These are phyloP conservation scores for Unio delphinus DNA, from an alignment of 2,888 invertebrate genomes.

Conservation along the genomic window DNA sequence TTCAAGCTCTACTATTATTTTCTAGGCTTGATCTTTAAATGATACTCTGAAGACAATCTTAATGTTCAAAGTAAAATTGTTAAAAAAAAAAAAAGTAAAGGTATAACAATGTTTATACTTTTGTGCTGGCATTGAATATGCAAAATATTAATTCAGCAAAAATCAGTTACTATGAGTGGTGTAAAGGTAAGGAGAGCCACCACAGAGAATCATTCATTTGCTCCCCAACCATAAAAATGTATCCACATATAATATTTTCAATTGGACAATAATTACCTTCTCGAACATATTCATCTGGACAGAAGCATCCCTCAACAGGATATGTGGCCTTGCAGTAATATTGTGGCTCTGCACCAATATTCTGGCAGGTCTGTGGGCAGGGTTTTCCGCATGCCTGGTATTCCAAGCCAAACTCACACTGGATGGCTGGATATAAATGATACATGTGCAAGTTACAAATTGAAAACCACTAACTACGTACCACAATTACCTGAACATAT, in stretches of 20 bases:
- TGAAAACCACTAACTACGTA: no score
- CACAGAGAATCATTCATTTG: neutral
- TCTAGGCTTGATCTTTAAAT: no score
- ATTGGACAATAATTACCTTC: slow-evolving; percentile 30
- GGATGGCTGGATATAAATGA: slow-evolving; percentile 79
- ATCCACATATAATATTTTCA: neutral
- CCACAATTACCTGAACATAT: no score
- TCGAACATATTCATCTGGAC: slow-evolving; percentile 53
- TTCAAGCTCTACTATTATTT: no score
- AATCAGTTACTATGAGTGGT: neutral
- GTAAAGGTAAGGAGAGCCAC: neutral
- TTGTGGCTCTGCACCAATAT: slow-evolving; percentile 39
- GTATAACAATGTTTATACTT: no score
- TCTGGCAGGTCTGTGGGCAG: slow-evolving; percentile 83
- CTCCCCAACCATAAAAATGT: neutral
- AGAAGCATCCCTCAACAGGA: slow-evolving; percentile 66
- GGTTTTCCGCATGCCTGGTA: slow-evolving; percentile 86
- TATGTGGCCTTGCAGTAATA: slow-evolving; percentile 43
- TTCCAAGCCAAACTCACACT: slow-evolving; percentile 86
- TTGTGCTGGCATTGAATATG: no score
- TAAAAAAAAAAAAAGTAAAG: no score
- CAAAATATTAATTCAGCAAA: no score
- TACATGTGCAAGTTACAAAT: neutral
- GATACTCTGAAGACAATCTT: no score
- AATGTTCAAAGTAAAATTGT: no score